Base-by-base conservation (phyloP, 2,797 vertebrate genomes). In the Rhodeus uyekii region DNA sequence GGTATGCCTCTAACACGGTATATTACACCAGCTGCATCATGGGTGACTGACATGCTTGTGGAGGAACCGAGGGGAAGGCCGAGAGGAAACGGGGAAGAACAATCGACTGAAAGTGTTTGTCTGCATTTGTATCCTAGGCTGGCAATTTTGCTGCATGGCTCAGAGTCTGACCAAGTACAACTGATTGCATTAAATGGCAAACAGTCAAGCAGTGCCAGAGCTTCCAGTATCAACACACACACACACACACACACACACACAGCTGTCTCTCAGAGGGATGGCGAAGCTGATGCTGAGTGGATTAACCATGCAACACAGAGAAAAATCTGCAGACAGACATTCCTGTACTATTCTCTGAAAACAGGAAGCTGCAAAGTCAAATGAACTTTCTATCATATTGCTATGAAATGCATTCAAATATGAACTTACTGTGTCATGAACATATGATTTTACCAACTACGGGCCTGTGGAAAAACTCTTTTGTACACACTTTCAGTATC, bases 131-230 rank as follows among this genome's bases (percentile, higher is more conserved):
- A 87, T 86, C 83, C 73, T n/a, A 83, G 85, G 81, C 84, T 85
- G 87, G 86, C 87, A 91, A 80, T 6, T 78, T 88, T 85, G 80
- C 87, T 53, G 85, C 89, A 83, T 85, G 90, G 86, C 38, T 83
- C 87, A 53, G 50, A 78, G 85, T 86, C 78, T 60, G 19, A 76
- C 86, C 78, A 88, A 81, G 81, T 46, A 82, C 87, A 86, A 89
- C 84, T 90, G 86, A 91, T 89, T 84, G 48, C 87, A 91, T 90
- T 91, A 93, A 92, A 92, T 80, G 36, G 72, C 50, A 65, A 86
- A 87, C 29, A 84, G 86, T 78, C 58, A 76, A 9, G 44, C 24
- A 67, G 42, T 88, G 88, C 87, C 87, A 87, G 78, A 46, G 58
- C 83, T 48, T 36, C 81, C 80, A 53, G 18, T 36, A 8, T 71